phyloP scores from a whole-genome alignment of 1,140 invertebrate genomes.

The Gryllus bimaculatus region DNA sequence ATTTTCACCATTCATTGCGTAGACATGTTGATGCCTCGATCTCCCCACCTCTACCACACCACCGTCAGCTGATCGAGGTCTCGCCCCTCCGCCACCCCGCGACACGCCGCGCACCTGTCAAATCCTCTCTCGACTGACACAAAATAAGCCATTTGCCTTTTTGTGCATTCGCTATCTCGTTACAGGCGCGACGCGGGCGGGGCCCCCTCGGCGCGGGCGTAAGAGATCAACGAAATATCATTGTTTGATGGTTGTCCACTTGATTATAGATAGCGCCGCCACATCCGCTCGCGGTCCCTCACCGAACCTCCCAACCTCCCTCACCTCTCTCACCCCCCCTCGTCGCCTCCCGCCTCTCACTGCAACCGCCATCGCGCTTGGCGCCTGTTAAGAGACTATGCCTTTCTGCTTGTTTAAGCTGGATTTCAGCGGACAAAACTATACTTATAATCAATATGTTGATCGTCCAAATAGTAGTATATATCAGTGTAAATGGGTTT shows the following conservation, averaged over 20 bases:
- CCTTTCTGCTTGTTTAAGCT: background rate
- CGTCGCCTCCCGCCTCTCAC: background rate
- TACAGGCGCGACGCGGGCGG: background rate
- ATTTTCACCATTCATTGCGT: no score
- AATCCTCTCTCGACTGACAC: background rate
- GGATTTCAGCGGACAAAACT: background rate
- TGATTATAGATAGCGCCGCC: background rate
- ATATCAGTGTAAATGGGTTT: slow-evolving; percentile 5
- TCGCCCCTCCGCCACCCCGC: background rate
- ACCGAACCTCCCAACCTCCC: no score
- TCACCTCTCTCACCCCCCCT: no score
- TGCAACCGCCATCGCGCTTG: background rate
- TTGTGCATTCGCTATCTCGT: background rate
- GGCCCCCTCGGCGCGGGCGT: no score
- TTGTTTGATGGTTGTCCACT: background rate
- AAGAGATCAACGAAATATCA: background rate
- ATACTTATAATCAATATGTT: background rate
- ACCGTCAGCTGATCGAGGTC: no score
- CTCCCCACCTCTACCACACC: no score
- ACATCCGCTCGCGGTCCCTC: background rate
- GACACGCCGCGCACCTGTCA: background rate
- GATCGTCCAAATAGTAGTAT: background rate
- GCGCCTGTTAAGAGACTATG: background rate
- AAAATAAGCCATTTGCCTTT: background rate
- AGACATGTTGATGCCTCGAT: no score